phyloP scores from a whole-genome alignment of 2,113 vertebrate species.

The Spizaetus ornatus region DNA sequence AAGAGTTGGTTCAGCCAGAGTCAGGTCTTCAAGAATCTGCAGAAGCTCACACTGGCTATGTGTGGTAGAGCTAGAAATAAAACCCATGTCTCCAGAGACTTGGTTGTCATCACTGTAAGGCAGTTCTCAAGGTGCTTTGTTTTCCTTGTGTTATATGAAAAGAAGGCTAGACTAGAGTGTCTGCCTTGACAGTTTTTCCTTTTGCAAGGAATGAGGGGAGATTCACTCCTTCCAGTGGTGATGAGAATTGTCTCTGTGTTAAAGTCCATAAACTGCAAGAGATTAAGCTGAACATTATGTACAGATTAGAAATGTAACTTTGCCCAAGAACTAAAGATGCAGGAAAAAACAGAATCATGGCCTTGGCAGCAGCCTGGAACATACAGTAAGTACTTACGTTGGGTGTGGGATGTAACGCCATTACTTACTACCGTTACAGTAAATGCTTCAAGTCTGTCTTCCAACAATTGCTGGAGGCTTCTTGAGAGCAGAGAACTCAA shows the following conservation, averaged over 20 bases:
- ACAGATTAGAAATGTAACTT: background rate
- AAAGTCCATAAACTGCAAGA: background rate
- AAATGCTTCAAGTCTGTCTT: background rate
- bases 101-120: background rate
- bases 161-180: background rate
- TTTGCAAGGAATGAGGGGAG: background rate
- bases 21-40: background rate
- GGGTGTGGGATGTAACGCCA: background rate
- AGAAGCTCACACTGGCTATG: background rate
- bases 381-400: background rate
- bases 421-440: background rate
- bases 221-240: background rate
- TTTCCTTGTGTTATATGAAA: background rate
- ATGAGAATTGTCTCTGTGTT: background rate
- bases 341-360: background rate
- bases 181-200: background rate
- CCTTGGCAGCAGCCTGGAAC: background rate
- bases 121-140: background rate
- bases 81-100: background rate
- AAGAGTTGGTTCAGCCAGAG: background rate
- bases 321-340: background rate
- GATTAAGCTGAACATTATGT: slow-evolving; percentile 13
- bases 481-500: background rate
- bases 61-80: background rate
- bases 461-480: background rate